Conservation (phyloP, 2,888 invertebrate species). For the Adelognathus sp. region DNA sequence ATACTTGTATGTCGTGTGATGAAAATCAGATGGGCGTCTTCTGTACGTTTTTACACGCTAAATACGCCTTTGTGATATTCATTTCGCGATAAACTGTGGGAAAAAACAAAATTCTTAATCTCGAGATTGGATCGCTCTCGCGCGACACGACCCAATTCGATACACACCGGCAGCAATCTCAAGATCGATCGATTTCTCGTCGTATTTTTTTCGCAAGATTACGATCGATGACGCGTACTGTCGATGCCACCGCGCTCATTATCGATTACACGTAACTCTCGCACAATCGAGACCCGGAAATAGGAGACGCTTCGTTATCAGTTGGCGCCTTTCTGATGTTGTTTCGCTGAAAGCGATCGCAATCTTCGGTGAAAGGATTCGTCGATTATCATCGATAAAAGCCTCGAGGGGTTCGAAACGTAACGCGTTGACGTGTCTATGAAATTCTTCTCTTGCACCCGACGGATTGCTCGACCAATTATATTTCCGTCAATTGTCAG, state of each 20-base stretch:
- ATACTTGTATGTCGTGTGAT: too few species aligned
- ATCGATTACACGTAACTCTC: background rate
- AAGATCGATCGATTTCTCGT: slow-evolving; percentile 14
- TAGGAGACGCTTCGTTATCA: background rate
- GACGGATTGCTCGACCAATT: too few species aligned
- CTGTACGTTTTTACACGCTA: background rate
- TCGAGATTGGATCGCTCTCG: slow-evolving; percentile 10
- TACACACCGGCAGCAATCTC: slow-evolving; percentile 40
- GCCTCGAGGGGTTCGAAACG: background rate
- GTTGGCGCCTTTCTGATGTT: background rate
- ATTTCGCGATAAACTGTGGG: background rate
- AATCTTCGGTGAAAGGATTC: too few species aligned
- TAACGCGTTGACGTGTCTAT: too few species aligned
- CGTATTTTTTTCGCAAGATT: background rate
- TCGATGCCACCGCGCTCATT: background rate
- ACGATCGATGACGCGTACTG: slow-evolving; percentile 32
- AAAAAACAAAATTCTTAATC: slow-evolving; percentile 27
- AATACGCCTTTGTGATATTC: background rate
- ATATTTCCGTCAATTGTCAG: too few species aligned
- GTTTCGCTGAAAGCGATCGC: background rate
- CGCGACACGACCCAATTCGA: slow-evolving; percentile 50
- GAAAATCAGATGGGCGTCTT: too few species aligned
- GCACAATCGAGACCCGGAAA: slow-evolving; percentile 2
- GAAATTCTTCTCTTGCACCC: too few species aligned
- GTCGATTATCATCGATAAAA: background rate